These are phyloP conservation scores for Trachelus iudaicus DNA, from an alignment of 2,888 invertebrate species.

Conservation along the genomic window DNA sequence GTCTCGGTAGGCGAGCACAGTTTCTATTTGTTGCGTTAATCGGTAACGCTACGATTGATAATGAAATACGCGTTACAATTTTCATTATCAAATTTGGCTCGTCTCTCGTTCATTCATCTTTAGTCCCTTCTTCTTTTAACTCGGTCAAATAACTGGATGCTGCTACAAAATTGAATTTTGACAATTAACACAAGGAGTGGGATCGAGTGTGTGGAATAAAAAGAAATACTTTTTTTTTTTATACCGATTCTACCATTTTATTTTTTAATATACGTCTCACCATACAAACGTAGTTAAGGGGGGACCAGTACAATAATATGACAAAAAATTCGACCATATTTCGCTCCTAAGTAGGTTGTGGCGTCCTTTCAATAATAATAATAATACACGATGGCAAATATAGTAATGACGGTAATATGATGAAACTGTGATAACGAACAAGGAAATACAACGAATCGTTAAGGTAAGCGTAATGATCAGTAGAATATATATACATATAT, in stretches of 20 bases:
- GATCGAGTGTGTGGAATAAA: conserved; percentile 9
- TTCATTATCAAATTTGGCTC: not conserved
- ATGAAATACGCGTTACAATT: not conserved
- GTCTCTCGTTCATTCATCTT: not conserved
- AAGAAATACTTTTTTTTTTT: conserved; percentile 24
- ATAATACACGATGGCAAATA: conserved; percentile 21
- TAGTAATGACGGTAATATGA: conserved; percentile 22
- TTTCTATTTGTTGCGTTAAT: not conserved
- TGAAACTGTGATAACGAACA: conserved; percentile 15
- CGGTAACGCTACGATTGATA: not conserved
- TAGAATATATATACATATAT: conserved; percentile 20
- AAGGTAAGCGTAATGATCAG: conserved; percentile 16
- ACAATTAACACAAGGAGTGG: not conserved
- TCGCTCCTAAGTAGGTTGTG: conserved; percentile 11
- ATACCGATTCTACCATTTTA: conserved; percentile 46
- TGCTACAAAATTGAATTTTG: not conserved
- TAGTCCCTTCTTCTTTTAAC: not conserved
- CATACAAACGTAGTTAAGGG: conserved; percentile 36
- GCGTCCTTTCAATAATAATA: conserved; percentile 16
- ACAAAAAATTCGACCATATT: conserved; percentile 13
- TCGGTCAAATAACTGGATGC: too few species aligned
- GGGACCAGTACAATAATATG: conserved; percentile 31
- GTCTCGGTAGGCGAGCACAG: not conserved
- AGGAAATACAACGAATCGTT: conserved; percentile 15
- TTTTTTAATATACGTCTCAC: conserved; percentile 38